These are phyloP conservation scores for Mycalesis mineus DNA, from an alignment of 2,888 invertebrate genomes.

Conservation along the genomic window DNA sequence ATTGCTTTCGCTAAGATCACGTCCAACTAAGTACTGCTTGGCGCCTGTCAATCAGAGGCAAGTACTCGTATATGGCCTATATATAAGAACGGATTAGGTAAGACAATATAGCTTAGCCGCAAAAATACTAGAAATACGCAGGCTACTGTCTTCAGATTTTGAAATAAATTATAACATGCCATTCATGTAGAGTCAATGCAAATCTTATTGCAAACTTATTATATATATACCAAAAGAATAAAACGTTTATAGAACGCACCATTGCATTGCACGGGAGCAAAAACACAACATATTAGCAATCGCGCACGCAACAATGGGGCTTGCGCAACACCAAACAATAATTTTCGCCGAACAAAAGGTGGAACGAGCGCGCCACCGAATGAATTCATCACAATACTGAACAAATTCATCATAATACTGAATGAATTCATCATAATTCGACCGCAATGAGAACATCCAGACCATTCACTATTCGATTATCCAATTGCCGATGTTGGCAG, in stretches of 20 bases:
- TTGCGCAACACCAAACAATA: slow-evolving; percentile 50
- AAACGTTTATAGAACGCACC: slow-evolving; percentile 10
- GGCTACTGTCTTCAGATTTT: no score
- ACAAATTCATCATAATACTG: slow-evolving; percentile 59
- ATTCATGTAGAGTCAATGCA: no score
- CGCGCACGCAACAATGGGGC: slow-evolving; percentile 43
- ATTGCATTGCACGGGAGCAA: slow-evolving; percentile 30
- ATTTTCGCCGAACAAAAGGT: slow-evolving; percentile 62
- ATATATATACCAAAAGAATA: background rate
- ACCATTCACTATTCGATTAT: slow-evolving; percentile 44
- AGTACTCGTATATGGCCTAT: no score
- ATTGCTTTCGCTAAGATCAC: no score
- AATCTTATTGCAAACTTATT: background rate
- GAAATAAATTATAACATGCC: no score
- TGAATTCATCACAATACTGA: slow-evolving; percentile 60
- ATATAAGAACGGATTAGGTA: no score
- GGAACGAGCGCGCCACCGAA: slow-evolving; percentile 51
- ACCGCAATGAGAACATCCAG: slow-evolving; percentile 54
- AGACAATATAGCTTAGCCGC: no score
- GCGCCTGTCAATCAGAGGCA: no score
- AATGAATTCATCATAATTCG: slow-evolving; percentile 58
- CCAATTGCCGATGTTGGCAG: slow-evolving; percentile 45
- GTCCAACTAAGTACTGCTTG: no score
- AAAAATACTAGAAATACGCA: no score
- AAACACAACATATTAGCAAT: slow-evolving; percentile 41